phyloP scores from a whole-genome alignment of 2,888 invertebrate genomes.

The Gerris lacustris region DNA sequence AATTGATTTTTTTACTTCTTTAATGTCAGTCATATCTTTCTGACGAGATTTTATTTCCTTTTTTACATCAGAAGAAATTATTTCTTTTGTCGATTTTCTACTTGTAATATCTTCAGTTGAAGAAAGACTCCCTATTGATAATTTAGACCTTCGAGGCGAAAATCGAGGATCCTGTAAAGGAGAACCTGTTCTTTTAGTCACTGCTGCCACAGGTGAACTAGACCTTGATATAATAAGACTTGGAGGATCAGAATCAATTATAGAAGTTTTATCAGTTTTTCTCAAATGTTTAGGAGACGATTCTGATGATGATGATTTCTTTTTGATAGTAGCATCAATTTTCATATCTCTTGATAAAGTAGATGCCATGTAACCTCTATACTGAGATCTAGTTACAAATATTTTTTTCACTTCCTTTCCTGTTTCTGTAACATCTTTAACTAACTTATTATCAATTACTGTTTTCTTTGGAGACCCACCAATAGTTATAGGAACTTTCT shows the following conservation, averaged over 20 bases:
- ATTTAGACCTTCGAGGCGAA: background rate
- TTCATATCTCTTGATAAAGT: conserved; percentile 47
- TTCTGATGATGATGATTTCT: background rate
- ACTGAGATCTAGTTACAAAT: conserved; percentile 4
- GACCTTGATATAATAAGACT: background rate
- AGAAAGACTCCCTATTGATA: background rate
- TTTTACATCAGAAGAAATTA: background rate
- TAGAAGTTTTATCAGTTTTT: background rate
- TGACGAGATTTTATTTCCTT: background rate
- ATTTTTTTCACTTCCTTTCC: too few relatives aligned
- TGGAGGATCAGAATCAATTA: background rate
- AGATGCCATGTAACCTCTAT: conserved; percentile 46
- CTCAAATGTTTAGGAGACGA: conserved; percentile 2
- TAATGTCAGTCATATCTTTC: background rate
- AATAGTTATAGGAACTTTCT: too few relatives aligned
- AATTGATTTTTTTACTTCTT: background rate
- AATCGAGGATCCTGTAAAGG: background rate
- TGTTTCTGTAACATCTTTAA: too few relatives aligned
- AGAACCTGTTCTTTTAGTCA: background rate
- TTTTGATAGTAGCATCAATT: conserved; percentile 34
- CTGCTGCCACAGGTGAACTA: background rate
- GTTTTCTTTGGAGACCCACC: too few relatives aligned
- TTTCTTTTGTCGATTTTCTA: background rate
- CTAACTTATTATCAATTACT: too few relatives aligned
- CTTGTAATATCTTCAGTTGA: background rate